Percentiles rank a stretch among this genome's conserved stretches.
Evolutionary conservation across 2,888 invertebrate species (phyloP).

Genomic region (Sipunculus nudus): DNA sequence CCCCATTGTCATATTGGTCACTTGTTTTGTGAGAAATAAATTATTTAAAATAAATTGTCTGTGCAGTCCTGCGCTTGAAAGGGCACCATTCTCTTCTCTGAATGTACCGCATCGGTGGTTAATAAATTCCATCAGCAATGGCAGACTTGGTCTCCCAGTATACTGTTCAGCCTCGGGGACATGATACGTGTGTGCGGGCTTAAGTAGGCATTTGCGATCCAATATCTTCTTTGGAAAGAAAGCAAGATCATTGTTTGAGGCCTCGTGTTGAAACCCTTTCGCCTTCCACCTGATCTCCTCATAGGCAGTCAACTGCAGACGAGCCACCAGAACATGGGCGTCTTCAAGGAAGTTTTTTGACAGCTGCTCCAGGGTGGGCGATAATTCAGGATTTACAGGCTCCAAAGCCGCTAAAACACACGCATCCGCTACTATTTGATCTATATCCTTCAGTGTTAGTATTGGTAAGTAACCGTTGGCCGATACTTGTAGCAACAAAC

Average conservation of each 20-base stretch:
- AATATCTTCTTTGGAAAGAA: neutral
- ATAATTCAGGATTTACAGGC: no score
- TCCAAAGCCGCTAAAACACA: no score
- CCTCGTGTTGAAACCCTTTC: no score
- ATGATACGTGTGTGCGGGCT: neutral
- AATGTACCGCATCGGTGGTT: conserved; percentile 53
- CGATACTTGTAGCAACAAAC: no score
- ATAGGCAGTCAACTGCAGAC: no score
- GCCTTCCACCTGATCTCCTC: no score
- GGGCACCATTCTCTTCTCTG: conserved; percentile 38
- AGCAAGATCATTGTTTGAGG: neutral
- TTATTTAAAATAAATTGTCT: conserved; percentile 46
- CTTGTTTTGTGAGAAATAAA: conserved; percentile 44
- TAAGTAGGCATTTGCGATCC: conserved; percentile 11
- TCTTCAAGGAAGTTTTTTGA: no score
- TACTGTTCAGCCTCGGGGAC: neutral
- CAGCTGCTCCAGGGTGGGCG: no score
- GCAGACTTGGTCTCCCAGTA: neutral
- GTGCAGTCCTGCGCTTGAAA: conserved; percentile 48
- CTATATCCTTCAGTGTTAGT: no score
- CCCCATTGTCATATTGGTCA: conserved; percentile 37
- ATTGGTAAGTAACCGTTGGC: no score
- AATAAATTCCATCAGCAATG: conserved; percentile 42
- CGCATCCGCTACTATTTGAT: no score
- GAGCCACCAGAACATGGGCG: no score